Percentiles rank a stretch among this genome's conserved stretches.
Conservation (phyloP, 2,797 vertebrate genomes). For the Mastacembelus armatus region DNA sequence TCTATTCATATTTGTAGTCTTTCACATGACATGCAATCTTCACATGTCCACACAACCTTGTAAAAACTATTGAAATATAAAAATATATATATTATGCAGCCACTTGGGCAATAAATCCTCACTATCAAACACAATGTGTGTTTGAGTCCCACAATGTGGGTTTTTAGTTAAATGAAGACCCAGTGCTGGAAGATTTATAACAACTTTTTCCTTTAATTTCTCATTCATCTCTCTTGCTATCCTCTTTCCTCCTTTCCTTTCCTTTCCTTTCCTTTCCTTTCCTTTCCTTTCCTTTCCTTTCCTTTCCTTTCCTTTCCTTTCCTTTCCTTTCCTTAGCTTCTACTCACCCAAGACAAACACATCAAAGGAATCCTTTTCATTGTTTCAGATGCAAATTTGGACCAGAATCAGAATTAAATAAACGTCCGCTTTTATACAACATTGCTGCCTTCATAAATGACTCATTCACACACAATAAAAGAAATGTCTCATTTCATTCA, state of each 20-base stretch:
- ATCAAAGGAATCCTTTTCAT: constrained; percentile 76
- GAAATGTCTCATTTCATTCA: constrained; percentile 83
- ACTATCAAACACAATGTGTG: background rate
- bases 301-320: background rate
- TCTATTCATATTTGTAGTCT: background rate
- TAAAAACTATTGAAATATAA: background rate
- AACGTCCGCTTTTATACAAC: constrained; percentile 75
- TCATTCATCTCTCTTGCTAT: too few species aligned
- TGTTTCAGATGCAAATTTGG: constrained; percentile 81
- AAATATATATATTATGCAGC: background rate
- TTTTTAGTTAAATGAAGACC: too few species aligned
- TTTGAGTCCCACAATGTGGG: background rate
- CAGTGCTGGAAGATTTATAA: too few species aligned
- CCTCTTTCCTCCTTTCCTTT: too few species aligned
- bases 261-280: background rate
- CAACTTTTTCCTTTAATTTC: too few species aligned
- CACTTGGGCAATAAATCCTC: background rate
- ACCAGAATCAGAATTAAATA: constrained; percentile 81
- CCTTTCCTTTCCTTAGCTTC: background rate
- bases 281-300: background rate
- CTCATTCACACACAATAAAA: constrained; percentile 81
- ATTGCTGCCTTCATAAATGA: constrained; percentile 82
- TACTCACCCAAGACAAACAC: constrained; percentile 77
- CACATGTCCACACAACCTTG: background rate
- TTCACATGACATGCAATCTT: background rate